Percentiles rank a stretch among this genome's conserved stretches.
Conservation (phyloP, 2,113 vertebrate species). For the Anguilla rostrata region DNA sequence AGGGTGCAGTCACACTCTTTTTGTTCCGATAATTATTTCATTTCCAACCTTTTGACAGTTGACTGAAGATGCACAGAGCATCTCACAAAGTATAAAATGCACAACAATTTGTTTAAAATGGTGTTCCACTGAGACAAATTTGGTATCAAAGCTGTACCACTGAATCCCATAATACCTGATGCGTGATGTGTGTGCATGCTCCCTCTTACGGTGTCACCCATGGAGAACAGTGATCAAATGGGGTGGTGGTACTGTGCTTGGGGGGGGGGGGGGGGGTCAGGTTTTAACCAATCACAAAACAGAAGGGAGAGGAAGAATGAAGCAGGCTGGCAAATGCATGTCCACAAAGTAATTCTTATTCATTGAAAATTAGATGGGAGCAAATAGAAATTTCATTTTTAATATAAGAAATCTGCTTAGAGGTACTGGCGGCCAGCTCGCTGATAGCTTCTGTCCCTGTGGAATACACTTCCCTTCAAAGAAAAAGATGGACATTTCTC, state of each 20-base stretch:
- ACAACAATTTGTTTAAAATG: neutral
- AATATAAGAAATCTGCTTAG: conserved; percentile 55
- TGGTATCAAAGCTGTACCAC: conserved; percentile 40
- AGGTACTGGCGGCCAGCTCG: conserved; percentile 42
- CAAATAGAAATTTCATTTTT: conserved; percentile 53
- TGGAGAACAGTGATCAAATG: neutral
- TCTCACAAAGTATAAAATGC: neutral
- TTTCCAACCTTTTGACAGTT: neutral
- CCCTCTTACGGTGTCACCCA: conserved; percentile 28
- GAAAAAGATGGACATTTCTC: conserved; percentile 64
- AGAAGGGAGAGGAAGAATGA: conserved; percentile 60
- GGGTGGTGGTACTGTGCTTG: neutral
- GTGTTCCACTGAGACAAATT: conserved; percentile 50
- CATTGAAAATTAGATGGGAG: conserved; percentile 70
- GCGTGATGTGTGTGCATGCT: conserved; percentile 43
- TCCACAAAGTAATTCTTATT: conserved; percentile 73
- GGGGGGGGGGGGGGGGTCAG: conserved; percentile 45
- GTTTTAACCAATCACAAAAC: conserved; percentile 48
- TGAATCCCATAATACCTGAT: conserved; percentile 53
- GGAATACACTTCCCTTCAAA: conserved; percentile 62
- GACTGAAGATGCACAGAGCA: neutral
- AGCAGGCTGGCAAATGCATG: conserved; percentile 53
- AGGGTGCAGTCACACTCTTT: neutral
- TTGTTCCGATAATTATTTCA: too few species aligned
- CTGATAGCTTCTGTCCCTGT: conserved; percentile 55